Evolutionary conservation across 2,113 vertebrate genomes (phyloP).

Genomic region (Patagioenas fasciata): DNA sequence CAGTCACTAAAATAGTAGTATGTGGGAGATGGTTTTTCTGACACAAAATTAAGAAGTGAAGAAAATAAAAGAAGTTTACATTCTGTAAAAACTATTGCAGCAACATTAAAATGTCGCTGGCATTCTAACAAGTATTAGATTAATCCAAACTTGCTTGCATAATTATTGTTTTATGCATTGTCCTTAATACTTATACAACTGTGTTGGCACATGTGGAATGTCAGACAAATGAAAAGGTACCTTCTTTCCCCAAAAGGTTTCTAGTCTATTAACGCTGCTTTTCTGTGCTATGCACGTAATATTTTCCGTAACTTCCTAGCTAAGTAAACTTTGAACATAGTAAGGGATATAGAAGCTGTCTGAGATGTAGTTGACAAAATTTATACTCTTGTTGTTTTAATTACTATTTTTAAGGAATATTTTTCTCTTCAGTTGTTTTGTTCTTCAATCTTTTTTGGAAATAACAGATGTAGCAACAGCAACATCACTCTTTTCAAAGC

Average conservation of each 20-base stretch:
- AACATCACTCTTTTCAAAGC: neutral
- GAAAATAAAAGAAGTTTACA: neutral
- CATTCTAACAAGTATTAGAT: neutral
- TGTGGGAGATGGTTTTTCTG: neutral
- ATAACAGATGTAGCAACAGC: neutral
- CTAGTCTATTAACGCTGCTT: neutral
- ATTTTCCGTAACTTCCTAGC: constrained; percentile 19
- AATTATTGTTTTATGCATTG: neutral
- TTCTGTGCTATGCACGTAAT: neutral
- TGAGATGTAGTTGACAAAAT: neutral
- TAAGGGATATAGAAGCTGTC: neutral
- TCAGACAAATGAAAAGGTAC: neutral
- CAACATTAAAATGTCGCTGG: neutral
- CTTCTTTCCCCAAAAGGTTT: neutral
- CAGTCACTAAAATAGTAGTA: neutral
- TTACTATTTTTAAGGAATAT: constrained; percentile 9
- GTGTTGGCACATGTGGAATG: neutral
- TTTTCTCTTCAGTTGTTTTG: neutral
- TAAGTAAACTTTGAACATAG: constrained; percentile 6
- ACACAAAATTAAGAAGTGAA: neutral
- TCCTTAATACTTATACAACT: neutral
- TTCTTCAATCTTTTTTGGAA: neutral
- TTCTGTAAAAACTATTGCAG: neutral
- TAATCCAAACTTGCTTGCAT: neutral
- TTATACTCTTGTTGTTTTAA: constrained; percentile 26